Evolutionary conservation across 2,888 invertebrate species (phyloP), one percentile per base, ranked within the genome.

Genomic region (Beris chalybata): DNA sequence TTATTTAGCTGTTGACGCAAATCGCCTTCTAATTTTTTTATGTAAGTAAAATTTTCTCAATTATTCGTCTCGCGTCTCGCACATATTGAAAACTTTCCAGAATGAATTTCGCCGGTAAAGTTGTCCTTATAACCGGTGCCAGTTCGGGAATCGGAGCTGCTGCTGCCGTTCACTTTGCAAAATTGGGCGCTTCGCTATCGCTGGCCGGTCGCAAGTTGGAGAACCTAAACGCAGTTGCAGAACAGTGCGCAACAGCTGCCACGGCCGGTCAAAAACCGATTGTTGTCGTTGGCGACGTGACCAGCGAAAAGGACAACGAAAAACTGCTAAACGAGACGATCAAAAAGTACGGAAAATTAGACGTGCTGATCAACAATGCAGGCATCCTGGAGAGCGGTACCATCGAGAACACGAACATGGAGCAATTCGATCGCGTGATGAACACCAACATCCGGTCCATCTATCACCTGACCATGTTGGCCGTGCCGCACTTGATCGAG

Each of bases 331-430:
- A 88, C 30, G 85, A 86, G 43, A 92, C 93, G 0, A 78, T 95
- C 1, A 82, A 87, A 38, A 88, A 90, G 72, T 94, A 85, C 75
- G 89, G 90, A 0, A 86, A 87, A 76, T 80, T 95, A 11, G 92
- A 95, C 79, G 87, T 94, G n/a, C 78, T 95, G 58, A 85, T 95
- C 0, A 95, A 97, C 78, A 95, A 92, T 81, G 97, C 97, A 13
- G 97, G 97, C 4, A 87, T 92, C 32, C 79, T 95, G 30, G 91
- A 90, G 76, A 82, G 82, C 0, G 97, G 96, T 38, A 85, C 86
- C 2, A 94, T 96, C 73, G 96, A 97, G 81, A 91, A 85, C 71
- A 92, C 95, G 0, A 86, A 86, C 22, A 75, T 97, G 72, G 91
- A 91, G 55, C 95, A 95, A 75, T 97, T 89, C 76, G 97, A 98